A percentile compares a stretch with the other conserved stretches of the same genome.
Evolutionary conservation across 2,797 vertebrate genomes (phyloP).

Genomic region (Gadopsis marmoratus): DNA sequence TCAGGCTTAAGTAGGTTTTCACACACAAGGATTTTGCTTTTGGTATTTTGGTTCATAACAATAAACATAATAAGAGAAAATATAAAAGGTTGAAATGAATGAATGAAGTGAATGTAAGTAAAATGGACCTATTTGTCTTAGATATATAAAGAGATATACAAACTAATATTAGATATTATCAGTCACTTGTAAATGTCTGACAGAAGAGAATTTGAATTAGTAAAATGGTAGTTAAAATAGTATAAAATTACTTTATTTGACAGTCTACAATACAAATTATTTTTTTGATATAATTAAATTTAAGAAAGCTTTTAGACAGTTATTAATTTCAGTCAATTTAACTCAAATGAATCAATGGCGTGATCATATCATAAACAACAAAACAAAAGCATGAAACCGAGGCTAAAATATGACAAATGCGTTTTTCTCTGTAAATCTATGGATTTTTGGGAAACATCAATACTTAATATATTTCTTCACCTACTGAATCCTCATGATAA

Average conservation of each 20-base stretch:
- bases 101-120: background rate
- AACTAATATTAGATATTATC: background rate
- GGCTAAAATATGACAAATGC: background rate
- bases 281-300: background rate
- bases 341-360: background rate
- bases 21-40: too few relatives aligned
- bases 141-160: background rate
- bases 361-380: background rate
- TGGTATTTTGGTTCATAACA: too few relatives aligned
- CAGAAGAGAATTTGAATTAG: too few relatives aligned
- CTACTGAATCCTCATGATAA: conserved; percentile 26
- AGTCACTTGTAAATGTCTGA: conserved; percentile 1
- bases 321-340: background rate
- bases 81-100: too few relatives aligned
- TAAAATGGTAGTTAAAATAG: too few relatives aligned
- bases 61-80: too few relatives aligned
- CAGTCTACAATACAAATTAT: too few relatives aligned
- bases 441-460: conserved; percentile 12
- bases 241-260: too few relatives aligned
- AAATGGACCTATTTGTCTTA: background rate
- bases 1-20: too few relatives aligned
- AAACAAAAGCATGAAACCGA: background rate
- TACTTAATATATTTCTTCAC: conserved; percentile 28
- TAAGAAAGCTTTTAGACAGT: background rate
- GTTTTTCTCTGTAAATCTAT: background rate